These are phyloP conservation scores for Neria commutata DNA, from an alignment of 2,888 invertebrate species.

Conservation along the genomic window DNA sequence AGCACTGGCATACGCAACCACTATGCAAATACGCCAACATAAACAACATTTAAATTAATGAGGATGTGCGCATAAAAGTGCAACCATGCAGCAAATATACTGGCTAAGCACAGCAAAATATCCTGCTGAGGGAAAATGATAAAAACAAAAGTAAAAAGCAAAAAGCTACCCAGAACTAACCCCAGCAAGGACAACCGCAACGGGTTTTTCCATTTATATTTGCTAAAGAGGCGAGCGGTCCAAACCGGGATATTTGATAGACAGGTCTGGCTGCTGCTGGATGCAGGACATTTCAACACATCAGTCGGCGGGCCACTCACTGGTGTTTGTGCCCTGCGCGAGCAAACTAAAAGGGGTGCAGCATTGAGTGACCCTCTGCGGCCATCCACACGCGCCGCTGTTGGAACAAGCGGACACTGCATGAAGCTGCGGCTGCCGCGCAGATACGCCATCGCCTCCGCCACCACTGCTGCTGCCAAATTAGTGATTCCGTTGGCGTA, in stretches of 20 bases:
- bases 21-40: conserved; percentile 14
- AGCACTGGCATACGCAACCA: neutral
- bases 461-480: neutral
- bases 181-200: neutral
- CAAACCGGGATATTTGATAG: neutral
- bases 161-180: neutral
- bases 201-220: neutral
- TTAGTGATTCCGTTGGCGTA: neutral
- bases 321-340: neutral
- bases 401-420: neutral
- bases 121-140: neutral
- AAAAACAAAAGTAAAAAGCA: neutral
- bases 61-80: conserved; percentile 7
- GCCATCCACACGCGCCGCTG: neutral
- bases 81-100: conserved; percentile 13
- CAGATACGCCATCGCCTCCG: neutral
- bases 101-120: neutral
- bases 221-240: neutral
- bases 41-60: conserved; percentile 17
- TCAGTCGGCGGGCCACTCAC: neutral
- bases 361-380: neutral
- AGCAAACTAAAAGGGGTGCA: neutral
- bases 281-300: neutral
- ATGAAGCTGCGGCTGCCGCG: neutral
- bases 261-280: neutral